Evolutionary conservation across 2,888 invertebrate species (phyloP), one percentile per base, ranked within the genome.

Genomic region (Prosopocoilus inquinatus): DNA sequence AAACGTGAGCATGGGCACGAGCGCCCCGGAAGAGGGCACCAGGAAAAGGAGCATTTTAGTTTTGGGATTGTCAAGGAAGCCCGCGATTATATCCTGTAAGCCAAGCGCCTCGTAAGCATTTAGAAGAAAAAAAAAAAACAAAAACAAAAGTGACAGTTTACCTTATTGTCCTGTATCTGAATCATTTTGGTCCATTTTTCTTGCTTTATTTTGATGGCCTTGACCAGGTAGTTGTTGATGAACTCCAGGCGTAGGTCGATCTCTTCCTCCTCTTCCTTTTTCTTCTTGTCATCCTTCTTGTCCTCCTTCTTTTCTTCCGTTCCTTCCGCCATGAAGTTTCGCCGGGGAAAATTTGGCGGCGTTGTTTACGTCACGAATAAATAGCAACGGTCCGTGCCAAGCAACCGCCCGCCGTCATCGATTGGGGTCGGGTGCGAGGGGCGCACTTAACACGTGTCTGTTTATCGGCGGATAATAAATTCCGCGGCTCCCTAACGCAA

Each of bases 131-230:
- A n/a, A n/a, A n/a, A n/a, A n/a, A n/a, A n/a, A n/a, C 5, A 13
- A 38, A 13, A 38, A 12, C 13, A 38, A 38, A 12, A 34, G 8
- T 38, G 11, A 38, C 9, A 4, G 12, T 7, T 75, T 77, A 88
- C 89, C 79, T 82, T 84, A 66, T 83, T 85, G 58, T 91, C 90
- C 45, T 88, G 85, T 48, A 75, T 80, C 39, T 80, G 79, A 62
- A 92, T 86, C 84, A 95, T 89, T 78, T 92, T 94, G 47, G 80
- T 74, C 93, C 94, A 96, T 81, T 89, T 91, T 60, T 96, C 96
- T 53, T 84, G 78, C 78, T 94, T 96, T 59, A 93, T 78, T 71
- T 89, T 89, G 65, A 93, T 82, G 7, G 89, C 82, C 71, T 84
- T 87, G 16, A 84, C 75, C 36, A 91, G 76, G 72, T 87, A 93